Evolutionary conservation across 2,113 vertebrate species (phyloP).

Genomic region (Stegostoma tigrinum): DNA sequence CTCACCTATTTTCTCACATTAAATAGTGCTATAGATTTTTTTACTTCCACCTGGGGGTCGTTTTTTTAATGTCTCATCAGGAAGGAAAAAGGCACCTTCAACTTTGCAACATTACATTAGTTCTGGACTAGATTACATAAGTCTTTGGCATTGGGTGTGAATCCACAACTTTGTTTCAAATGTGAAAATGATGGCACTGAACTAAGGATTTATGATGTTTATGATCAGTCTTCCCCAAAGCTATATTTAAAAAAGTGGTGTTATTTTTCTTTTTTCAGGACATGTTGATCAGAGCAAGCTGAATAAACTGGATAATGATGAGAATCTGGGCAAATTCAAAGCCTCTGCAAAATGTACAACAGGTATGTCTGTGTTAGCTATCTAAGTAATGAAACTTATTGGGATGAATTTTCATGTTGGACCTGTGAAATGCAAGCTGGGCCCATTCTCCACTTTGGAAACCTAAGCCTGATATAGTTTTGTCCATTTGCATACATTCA

Average conservation of each 20-base stretch:
- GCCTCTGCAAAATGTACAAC: not conserved
- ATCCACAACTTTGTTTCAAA: not conserved
- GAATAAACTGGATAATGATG: not conserved
- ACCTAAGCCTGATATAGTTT: not conserved
- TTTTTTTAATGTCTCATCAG: not conserved
- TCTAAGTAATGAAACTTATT: not conserved
- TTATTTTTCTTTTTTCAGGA: not conserved
- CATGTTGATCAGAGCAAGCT: not conserved
- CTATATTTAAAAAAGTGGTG: not conserved
- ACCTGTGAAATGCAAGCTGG: not conserved
- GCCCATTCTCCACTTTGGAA: not conserved
- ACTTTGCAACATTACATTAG: not conserved
- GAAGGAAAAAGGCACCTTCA: not conserved
- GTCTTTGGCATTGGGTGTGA: not conserved
- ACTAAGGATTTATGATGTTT: not conserved
- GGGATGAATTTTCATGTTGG: not conserved
- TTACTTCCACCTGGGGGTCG: not conserved
- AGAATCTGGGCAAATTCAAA: conserved; percentile 18
- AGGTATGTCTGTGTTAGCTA: not conserved
- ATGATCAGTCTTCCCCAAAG: not conserved
- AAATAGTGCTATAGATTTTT: not conserved
- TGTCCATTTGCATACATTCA: not conserved
- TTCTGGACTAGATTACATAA: not conserved
- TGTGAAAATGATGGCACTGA: not conserved
- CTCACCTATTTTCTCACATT: too few species aligned